Evolutionary conservation across 2,797 vertebrate species (phyloP), one percentile per base, ranked within the genome.

Genomic region (Brotula barbata): DNA sequence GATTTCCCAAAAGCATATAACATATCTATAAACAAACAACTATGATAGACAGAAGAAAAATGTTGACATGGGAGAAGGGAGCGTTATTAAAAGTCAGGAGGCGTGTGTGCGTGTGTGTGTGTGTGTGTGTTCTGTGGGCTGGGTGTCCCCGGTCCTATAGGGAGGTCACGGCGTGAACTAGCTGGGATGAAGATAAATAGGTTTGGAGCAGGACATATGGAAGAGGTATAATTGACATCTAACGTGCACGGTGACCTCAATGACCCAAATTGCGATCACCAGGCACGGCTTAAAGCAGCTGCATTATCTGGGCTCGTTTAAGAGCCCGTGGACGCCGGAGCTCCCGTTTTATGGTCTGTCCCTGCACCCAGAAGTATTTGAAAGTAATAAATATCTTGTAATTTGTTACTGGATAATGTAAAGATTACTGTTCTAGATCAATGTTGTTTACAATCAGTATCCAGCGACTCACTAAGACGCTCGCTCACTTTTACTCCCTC

Each of bases 131-230:
- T 75, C 48, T 23, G 40, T 74, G 71, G 73, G 77, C 63, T 55
- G 77, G 69, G 66, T 68, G 68, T 80, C 83, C 79, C 73, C 81
- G 82, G 82, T 81, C 76, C 76, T 75, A 60, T 54, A 56, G 66
- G 72, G 84, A 86, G 88, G 89, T 92, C 89, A 90, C 36, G 43
- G 83, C 83, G 86, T 82, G 83, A 87, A 87, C 76, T 59, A 51
- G 66, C 73, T 81, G 53, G 73, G 77, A 93, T 91, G 89, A 92
- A 92, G 92, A 93, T 90, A 87, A 91, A 93, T 90, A 86, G 86
- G 82, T 55, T 69, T 13, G n/a, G 64, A 50, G 68, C 75, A 47
- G 81, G 80, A 86, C 72, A 62, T 73, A 85, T 78, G 82, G 88
- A 84, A 83, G 77, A 75, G 84, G 75, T 86, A 68, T 91, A 92